Percentiles rank a stretch among this genome's conserved stretches.
These are phyloP conservation scores for Grallaria varia DNA, from an alignment of 2,113 vertebrate genomes.

Conservation along the genomic window DNA sequence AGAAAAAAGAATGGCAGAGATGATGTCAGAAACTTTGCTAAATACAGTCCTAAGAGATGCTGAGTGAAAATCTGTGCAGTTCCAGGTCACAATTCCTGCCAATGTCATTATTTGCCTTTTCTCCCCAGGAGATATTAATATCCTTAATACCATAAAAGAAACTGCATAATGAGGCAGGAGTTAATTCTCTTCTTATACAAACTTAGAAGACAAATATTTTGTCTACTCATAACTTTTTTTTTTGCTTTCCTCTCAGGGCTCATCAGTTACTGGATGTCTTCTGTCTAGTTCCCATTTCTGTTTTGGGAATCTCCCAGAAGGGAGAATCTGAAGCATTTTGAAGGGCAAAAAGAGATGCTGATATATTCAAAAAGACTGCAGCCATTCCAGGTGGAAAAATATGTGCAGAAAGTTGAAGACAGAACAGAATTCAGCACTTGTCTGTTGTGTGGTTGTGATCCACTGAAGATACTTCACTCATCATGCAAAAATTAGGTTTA, in stretches of 20 bases:
- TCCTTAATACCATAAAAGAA: background rate
- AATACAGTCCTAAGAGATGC: background rate
- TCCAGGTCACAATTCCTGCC: background rate
- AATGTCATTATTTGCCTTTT: background rate
- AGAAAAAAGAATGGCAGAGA: background rate
- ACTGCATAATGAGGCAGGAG: background rate
- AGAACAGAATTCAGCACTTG: background rate
- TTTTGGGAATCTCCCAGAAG: background rate
- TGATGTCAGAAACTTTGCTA: background rate
- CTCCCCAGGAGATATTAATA: background rate
- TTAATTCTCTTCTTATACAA: background rate
- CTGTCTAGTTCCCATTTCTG: background rate
- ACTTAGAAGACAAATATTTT: background rate
- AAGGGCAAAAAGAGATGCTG: background rate
- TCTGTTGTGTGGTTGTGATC: background rate
- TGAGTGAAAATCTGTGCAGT: background rate
- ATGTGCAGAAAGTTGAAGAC: background rate
- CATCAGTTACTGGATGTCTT: background rate
- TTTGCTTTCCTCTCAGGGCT: background rate
- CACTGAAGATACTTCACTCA: background rate
- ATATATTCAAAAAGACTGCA: background rate
- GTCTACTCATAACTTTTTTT: background rate
- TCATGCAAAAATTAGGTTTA: background rate
- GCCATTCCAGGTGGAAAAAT: background rate
- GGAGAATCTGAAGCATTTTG: background rate